A percentile compares a stretch with the other conserved stretches of the same genome.
phyloP scores from a whole-genome alignment of 2,888 invertebrate species.

The Sussaba pulchella region DNA sequence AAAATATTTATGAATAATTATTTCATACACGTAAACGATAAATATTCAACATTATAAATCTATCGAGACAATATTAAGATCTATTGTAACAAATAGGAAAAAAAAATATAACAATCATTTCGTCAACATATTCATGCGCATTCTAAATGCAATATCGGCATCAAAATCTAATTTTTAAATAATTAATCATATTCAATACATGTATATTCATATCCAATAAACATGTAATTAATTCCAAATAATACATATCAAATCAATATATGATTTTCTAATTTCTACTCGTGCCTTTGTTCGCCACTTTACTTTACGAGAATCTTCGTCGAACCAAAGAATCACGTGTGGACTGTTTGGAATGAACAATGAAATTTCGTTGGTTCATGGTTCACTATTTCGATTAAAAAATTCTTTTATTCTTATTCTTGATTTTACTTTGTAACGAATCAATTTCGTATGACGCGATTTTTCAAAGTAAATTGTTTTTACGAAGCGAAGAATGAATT shows the following conservation, averaged over 20 bases:
- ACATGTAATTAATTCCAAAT: constrained; percentile 53
- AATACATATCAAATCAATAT: constrained; percentile 52
- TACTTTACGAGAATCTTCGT: constrained; percentile 71
- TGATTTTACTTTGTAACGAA: background rate
- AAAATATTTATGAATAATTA: constrained; percentile 35
- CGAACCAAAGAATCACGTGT: constrained; percentile 68
- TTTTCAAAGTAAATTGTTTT: constrained; percentile 32
- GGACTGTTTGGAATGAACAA: constrained; percentile 68
- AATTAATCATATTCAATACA: constrained; percentile 9
- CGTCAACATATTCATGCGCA: constrained; percentile 66
- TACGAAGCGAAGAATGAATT: constrained; percentile 13
- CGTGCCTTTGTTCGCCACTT: constrained; percentile 70
- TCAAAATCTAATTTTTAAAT: constrained; percentile 48
- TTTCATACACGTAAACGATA: constrained; percentile 39
- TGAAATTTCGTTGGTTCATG: constrained; percentile 65
- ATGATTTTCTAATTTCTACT: constrained; percentile 62
- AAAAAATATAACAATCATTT: constrained; percentile 60
- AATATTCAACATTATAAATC: constrained; percentile 45
- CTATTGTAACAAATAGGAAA: constrained; percentile 45
- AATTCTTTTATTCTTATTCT: constrained; percentile 26
- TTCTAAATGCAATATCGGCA: constrained; percentile 66
- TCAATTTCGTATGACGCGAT: constrained; percentile 31
- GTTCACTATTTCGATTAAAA: constrained; percentile 29
- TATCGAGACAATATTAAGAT: constrained; percentile 57
- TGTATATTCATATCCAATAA: constrained; percentile 17